Evolutionary conservation across 2,113 vertebrate genomes (phyloP), one percentile per base, ranked within the genome.

Genomic region (Syngnathus scovelli): DNA sequence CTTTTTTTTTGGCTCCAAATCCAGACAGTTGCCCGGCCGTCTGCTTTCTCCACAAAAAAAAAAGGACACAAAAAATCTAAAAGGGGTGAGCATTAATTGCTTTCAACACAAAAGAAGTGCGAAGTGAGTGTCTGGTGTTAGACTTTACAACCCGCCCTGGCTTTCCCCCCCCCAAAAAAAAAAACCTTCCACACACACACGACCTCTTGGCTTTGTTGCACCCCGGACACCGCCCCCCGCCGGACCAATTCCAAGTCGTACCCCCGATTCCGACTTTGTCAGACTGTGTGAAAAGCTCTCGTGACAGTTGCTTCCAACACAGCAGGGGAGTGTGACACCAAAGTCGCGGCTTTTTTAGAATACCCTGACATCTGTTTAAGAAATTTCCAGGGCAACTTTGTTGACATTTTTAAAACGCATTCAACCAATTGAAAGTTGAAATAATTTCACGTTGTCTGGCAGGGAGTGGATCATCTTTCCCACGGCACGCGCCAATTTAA

Each of bases 401-500:
- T 49, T 6, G 16, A 49, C 16, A 39, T 23, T 23, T 23, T 23
- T 23, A 23, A 23, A 23, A 23, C 23, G 23, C 23, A 23, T 23
- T 23, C 23, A 23, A 23, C 27, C 27, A 33, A 33, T 33, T 33
- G 27, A 33, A 33, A 33, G 27, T 33, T 33, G 27, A 33, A 33
- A 3, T 33, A 33, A 33, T 33, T 3, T 33, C 27, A 33, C 3
- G 27, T 33, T 6, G 12, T 58, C 36, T 16, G 55, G 27, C 23
- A 16, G 27, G 13, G 15, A 18, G 27, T 16, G 48, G 51, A 44
- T 12, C 19, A 4, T 11, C 46, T 66, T 78, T 72, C 15, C 51
- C 67, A 71, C 6, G 23, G 70, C 72, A 38, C 37, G 55, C 55
- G 56, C 36, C 58, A 67, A 81, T 78, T 70, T 75, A 75, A 75